phyloP scores from a whole-genome alignment of 2,888 invertebrate species.

The Taenaris catops region DNA sequence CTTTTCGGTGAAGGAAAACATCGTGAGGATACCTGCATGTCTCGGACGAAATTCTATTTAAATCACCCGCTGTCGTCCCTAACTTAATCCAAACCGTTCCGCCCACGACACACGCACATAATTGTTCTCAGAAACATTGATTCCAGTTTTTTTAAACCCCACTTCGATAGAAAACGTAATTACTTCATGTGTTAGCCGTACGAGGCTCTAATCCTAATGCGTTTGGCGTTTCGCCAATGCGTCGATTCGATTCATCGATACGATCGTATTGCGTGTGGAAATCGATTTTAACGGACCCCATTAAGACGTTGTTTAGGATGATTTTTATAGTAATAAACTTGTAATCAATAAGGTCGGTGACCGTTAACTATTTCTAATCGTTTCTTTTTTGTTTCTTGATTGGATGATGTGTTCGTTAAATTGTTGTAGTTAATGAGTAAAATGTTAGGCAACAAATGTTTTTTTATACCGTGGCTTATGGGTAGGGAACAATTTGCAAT shows the following conservation, averaged over 20 bases:
- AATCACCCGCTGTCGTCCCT: slow-evolving; percentile 8
- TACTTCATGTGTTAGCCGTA: slow-evolving; percentile 46
- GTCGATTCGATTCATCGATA: slow-evolving; percentile 23
- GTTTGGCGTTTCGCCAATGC: slow-evolving; percentile 24
- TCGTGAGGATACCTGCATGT: too few species aligned
- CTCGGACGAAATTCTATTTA: too few species aligned
- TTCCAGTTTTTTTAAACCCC: slow-evolving; percentile 49
- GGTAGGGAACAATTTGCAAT: too few species aligned
- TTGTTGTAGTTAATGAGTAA: slow-evolving; percentile 13
- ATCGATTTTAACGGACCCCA: slow-evolving; percentile 33
- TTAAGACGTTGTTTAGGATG: slow-evolving; percentile 29
- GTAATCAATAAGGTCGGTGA: slow-evolving; percentile 28
- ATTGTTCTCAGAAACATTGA: slow-evolving; percentile 65
- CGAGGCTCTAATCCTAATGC: slow-evolving; percentile 25
- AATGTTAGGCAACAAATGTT: slow-evolving; percentile 15
- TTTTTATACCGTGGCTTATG: background rate
- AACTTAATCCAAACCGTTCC: slow-evolving; percentile 33
- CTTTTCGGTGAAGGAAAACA: too few species aligned
- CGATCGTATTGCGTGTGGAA: slow-evolving; percentile 22
- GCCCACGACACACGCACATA: slow-evolving; percentile 55
- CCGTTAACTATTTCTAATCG: slow-evolving; percentile 27
- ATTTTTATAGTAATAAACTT: slow-evolving; percentile 26
- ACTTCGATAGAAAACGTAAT: slow-evolving; percentile 49
- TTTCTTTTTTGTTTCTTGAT: slow-evolving; percentile 20
- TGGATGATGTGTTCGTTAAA: slow-evolving; percentile 16